phyloP scores from a whole-genome alignment of 1,140 invertebrate genomes.

The Drosophila nigrodunni region DNA sequence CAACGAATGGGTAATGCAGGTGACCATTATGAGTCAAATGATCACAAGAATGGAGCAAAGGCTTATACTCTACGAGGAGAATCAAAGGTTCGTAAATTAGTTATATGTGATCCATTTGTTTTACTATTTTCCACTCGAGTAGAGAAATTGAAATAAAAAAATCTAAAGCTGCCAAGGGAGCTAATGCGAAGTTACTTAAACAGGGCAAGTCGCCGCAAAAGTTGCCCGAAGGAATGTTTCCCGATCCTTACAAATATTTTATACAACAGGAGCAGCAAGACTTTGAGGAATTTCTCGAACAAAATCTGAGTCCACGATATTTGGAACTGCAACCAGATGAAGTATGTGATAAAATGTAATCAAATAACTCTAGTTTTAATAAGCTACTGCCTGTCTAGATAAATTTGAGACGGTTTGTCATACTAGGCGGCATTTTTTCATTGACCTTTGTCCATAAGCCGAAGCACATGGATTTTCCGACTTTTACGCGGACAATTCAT shows the following conservation, averaged over 20 bases:
- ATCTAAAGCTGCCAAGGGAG: conserved; percentile 33
- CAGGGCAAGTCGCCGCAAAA: conserved; percentile 25
- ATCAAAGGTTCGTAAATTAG: conserved; percentile 25
- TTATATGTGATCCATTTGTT: too few relatives aligned
- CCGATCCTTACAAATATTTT: conserved; percentile 61
- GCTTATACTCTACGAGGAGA: conserved; percentile 35
- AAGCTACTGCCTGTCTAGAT: conserved; percentile 39
- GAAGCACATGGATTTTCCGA: conserved; percentile 49
- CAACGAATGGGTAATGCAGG: conserved; percentile 64
- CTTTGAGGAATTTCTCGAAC: conserved; percentile 43
- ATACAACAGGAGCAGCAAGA: conserved; percentile 47
- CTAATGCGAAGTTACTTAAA: too few relatives aligned
- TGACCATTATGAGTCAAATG: conserved; percentile 49
- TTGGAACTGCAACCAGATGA: conserved; percentile 49
- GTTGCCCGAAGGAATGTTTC: conserved; percentile 45
- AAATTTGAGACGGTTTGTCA: conserved; percentile 61
- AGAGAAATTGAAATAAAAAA: neutral
- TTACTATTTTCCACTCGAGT: too few relatives aligned
- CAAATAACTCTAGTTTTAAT: neutral
- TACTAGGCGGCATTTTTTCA: conserved; percentile 69
- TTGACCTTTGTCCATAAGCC: conserved; percentile 62
- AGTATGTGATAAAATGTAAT: conserved; percentile 24
- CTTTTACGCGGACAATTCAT: conserved; percentile 62
- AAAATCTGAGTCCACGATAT: conserved; percentile 49
- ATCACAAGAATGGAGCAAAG: conserved; percentile 36